Conservation (phyloP, 1,140 invertebrate genomes). For the Eupristina koningsbergeri region DNA sequence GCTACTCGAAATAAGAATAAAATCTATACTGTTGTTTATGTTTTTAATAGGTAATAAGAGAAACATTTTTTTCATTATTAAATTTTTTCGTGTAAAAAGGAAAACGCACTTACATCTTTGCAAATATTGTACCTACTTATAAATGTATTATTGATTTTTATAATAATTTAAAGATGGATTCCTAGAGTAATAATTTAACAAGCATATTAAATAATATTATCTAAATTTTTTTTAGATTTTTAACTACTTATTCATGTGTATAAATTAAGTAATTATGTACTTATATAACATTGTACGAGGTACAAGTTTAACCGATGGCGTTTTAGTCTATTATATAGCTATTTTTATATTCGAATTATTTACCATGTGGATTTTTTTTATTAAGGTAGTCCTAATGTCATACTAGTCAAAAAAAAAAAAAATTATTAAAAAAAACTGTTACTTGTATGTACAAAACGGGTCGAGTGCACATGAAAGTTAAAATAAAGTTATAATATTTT, state of each 20-base stretch:
- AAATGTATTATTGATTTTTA: neutral
- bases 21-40: neutral
- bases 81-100: neutral
- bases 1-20: neutral
- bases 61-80: neutral
- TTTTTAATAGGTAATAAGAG: neutral
- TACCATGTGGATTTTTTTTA: neutral
- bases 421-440: no score
- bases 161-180: neutral
- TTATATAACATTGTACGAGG: neutral
- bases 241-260: no score
- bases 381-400: slow-evolving; percentile 49
- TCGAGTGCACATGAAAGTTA: neutral
- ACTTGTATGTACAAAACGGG: neutral
- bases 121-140: neutral
- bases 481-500: neutral
- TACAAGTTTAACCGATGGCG: neutral
- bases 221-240: no score
- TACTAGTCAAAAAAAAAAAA: slow-evolving; percentile 47
- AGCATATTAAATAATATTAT: no score
- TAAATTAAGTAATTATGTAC: no score
- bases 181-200: neutral
- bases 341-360: neutral
- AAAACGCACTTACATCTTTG: neutral
- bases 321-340: neutral